Conservation (phyloP, 2,888 invertebrate species). For the Boloria selene region DNA sequence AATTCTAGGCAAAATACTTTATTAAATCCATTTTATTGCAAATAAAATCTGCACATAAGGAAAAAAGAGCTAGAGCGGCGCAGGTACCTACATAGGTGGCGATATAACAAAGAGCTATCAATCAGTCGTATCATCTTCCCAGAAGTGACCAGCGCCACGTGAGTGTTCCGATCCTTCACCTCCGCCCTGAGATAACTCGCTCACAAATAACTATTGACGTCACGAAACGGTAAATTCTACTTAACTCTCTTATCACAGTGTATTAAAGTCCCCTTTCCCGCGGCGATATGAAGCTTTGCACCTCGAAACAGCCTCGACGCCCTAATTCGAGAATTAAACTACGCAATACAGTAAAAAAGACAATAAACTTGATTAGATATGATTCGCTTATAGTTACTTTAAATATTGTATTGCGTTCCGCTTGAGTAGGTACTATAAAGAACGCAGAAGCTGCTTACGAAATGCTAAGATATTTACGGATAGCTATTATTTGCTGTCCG, state of each 20-base stretch:
- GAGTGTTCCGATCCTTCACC: conserved; percentile 73
- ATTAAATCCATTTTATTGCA: no score
- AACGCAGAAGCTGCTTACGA: no score
- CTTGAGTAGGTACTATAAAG: no score
- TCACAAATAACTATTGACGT: conserved; percentile 44
- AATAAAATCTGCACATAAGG: background rate
- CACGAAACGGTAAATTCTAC: conserved; percentile 27
- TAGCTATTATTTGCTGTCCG: no score
- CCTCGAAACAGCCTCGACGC: conserved; percentile 59
- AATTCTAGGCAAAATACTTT: no score
- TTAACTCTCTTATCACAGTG: conserved; percentile 44
- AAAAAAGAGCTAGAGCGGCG: background rate
- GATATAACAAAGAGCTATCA: conserved; percentile 68
- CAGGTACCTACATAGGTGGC: conserved; percentile 35
- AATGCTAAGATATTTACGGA: no score
- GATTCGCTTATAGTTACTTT: background rate
- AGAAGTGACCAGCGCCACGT: conserved; percentile 60
- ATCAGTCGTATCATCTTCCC: conserved; percentile 60
- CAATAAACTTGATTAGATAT: conserved; percentile 40
- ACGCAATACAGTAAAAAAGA: conserved; percentile 57
- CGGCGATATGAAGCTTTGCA: conserved; percentile 36
- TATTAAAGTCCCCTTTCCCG: conserved; percentile 44
- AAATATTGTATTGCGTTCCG: no score
- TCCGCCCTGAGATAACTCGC: conserved; percentile 59
- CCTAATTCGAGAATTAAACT: conserved; percentile 66